Conservation (phyloP, 2,113 vertebrate species). For the Leptosomus discolor region DNA sequence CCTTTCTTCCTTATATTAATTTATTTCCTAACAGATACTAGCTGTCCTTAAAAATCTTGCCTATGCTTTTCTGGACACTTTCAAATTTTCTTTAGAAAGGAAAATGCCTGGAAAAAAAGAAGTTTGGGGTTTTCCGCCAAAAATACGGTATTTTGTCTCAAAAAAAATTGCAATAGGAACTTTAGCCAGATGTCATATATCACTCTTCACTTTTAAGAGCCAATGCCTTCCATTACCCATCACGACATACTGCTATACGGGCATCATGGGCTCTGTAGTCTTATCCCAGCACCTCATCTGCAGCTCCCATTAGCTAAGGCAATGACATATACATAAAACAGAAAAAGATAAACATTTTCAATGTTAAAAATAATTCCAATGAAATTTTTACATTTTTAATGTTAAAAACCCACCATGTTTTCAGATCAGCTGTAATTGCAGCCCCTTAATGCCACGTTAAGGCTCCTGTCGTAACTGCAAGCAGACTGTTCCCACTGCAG, state of each 20-base stretch:
- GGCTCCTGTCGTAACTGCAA: not conserved
- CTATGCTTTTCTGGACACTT: not conserved
- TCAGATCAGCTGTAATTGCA: not conserved
- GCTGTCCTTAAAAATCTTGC: not conserved
- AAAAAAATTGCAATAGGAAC: not conserved
- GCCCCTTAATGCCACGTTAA: not conserved
- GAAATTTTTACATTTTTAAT: not conserved
- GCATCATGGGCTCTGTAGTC: not conserved
- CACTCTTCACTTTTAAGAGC: not conserved
- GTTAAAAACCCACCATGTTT: fast-evolving
- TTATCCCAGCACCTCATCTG: not conserved
- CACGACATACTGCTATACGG: not conserved
- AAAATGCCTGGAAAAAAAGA: not conserved
- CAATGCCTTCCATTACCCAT: not conserved
- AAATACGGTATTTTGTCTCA: not conserved
- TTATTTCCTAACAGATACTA: not conserved
- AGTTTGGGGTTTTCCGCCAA: not conserved
- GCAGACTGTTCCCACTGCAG: not conserved
- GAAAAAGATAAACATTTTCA: not conserved
- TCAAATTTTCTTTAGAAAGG: not conserved
- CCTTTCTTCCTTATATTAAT: not conserved
- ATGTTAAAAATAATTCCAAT: not conserved
- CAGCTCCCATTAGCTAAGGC: not conserved
- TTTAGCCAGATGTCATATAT: not conserved
- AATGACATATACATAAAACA: not conserved